These are phyloP conservation scores for Trichonephila inaurata DNA, from an alignment of 1,140 invertebrate genomes.

Conservation along the genomic window DNA sequence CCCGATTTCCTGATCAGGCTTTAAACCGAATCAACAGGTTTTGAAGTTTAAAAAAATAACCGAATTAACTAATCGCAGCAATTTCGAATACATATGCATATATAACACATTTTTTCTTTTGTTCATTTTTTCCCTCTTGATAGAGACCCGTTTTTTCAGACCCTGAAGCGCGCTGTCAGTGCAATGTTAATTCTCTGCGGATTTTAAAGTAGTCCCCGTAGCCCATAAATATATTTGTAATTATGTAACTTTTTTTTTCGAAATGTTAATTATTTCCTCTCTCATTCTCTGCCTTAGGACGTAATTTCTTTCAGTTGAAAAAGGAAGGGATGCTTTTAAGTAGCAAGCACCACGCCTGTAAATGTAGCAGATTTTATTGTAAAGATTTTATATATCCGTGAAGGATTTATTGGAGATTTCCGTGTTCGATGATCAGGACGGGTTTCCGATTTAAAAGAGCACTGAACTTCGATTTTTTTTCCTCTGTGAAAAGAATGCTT, in stretches of 20 bases:
- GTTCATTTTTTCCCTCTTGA: background rate
- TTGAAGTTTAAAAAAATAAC: background rate
- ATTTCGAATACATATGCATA: too few species aligned
- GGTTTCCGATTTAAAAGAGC: constrained; percentile 36
- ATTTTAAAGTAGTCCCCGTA: background rate
- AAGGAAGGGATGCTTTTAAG: background rate
- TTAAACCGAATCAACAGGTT: background rate
- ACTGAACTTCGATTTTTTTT: constrained; percentile 21
- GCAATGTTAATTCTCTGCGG: constrained; percentile 12
- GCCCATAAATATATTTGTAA: constrained; percentile 1
- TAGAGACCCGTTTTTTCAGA: background rate
- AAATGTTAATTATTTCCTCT: constrained; percentile 50
- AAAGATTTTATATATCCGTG: constrained; percentile 15
- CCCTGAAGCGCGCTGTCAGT: background rate
- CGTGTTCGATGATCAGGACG: constrained; percentile 35
- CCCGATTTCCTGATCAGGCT: background rate
- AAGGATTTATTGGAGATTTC: constrained; percentile 50
- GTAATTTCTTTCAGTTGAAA: background rate
- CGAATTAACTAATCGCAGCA: background rate
- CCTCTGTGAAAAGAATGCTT: background rate
- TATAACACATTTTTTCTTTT: background rate
- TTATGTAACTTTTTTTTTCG: background rate
- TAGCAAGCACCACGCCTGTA: constrained; percentile 29
- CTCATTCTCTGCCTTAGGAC: background rate
- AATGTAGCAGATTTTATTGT: constrained; percentile 45